phyloP scores from a whole-genome alignment of 2,113 vertebrate species.

The Eulemur rufifrons region DNA sequence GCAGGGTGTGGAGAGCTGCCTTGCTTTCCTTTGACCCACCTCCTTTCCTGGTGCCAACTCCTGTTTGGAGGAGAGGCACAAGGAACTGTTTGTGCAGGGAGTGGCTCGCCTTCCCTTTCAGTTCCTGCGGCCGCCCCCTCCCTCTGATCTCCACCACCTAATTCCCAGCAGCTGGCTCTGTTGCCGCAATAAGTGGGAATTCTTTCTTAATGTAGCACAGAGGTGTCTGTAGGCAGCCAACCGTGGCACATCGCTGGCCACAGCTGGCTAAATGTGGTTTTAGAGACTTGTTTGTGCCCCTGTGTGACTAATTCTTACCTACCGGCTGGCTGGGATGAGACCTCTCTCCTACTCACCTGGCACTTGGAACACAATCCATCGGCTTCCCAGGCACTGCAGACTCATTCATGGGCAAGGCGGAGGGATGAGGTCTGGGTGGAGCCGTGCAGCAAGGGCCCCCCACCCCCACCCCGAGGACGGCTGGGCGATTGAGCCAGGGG shows the following conservation, averaged over 20 bases:
- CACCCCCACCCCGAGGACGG: not conserved
- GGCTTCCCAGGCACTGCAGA: not conserved
- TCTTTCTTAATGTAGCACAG: constrained; percentile 75
- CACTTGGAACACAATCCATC: not conserved
- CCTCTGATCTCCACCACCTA: constrained; percentile 50
- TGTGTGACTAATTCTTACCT: constrained; percentile 77
- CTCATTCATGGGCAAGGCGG: not conserved
- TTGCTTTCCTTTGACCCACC: constrained; percentile 27
- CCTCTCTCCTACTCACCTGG: constrained; percentile 75
- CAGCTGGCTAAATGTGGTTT: constrained; percentile 72
- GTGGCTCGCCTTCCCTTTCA: constrained; percentile 45
- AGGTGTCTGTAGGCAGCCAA: constrained; percentile 72
- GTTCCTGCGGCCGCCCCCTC: constrained; percentile 56
- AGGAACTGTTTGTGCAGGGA: constrained; percentile 71
- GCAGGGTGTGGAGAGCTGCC: not conserved
- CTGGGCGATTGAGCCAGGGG: not conserved
- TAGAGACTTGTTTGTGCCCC: constrained; percentile 71
- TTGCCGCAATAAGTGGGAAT: constrained; percentile 61
- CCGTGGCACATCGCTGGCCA: constrained; percentile 62
- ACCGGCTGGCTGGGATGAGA: constrained; percentile 57
- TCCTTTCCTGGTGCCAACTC: constrained; percentile 39
- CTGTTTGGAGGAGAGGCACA: constrained; percentile 29
- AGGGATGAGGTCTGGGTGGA: not conserved
- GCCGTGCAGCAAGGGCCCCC: not conserved
- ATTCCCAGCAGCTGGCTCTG: constrained; percentile 76